Evolutionary conservation across 53 echinoderm and acorn worm genomes (phyloP).

Genomic region (Stichopus horrens): DNA sequence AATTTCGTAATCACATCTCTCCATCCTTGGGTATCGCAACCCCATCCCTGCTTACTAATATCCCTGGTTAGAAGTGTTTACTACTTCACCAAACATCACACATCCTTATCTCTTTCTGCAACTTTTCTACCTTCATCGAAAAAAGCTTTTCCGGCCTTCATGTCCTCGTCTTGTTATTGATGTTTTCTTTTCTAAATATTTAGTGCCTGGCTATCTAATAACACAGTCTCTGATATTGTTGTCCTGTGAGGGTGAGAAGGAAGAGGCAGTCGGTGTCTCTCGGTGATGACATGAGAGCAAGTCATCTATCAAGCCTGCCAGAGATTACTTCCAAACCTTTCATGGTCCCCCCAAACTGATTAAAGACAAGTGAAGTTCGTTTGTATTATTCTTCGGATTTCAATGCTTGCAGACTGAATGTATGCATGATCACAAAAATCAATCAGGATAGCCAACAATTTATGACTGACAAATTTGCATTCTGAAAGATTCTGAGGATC

Average conservation of each 20-base stretch:
- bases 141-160: too few relatives aligned
- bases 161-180: too few relatives aligned
- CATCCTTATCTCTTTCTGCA: too few relatives aligned
- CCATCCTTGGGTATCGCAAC: too few relatives aligned
- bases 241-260: too few relatives aligned
- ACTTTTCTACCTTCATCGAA: too few relatives aligned
- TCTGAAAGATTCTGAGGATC: neutral
- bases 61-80: too few relatives aligned
- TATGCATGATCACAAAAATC: neutral
- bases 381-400: neutral
- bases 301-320: neutral
- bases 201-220: neutral
- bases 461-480: neutral
- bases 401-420: neutral
- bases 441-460: neutral
- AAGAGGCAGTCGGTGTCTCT: too few relatives aligned
- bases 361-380: neutral
- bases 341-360: neutral
- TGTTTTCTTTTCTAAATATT: neutral
- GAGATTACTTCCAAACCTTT: neutral
- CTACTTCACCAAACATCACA: too few relatives aligned
- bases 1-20: too few relatives aligned
- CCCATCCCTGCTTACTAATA: too few relatives aligned
- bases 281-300: neutral
- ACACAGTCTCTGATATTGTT: neutral